Evolutionary conservation across 1,140 invertebrate genomes (phyloP).

Genomic region (Sycobia sp.): DNA sequence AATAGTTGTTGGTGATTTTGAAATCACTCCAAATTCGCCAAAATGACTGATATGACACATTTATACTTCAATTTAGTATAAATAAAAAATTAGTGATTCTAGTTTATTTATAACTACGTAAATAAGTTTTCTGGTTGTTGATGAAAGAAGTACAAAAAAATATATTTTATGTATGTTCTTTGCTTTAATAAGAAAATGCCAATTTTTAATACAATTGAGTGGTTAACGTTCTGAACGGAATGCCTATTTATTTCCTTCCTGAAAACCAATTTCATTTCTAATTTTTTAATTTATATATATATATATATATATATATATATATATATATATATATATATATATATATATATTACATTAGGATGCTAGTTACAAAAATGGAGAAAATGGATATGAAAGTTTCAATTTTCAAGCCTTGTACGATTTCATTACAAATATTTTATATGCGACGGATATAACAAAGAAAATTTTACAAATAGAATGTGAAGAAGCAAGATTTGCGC

Average conservation of each 20-base stretch:
- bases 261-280: background rate
- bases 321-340: too few relatives aligned
- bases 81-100: background rate
- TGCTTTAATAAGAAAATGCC: background rate
- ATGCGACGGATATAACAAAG: conserved; percentile 46
- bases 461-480: conserved; percentile 45
- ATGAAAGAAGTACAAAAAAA: conserved; percentile 10
- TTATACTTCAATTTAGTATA: conserved; percentile 6
- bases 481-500: conserved; percentile 50
- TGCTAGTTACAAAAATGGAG: conserved; percentile 14
- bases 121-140: background rate
- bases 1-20: background rate
- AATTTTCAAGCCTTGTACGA: conserved; percentile 42
- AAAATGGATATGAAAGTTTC: conserved; percentile 19
- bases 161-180: conserved; percentile 8
- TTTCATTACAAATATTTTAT: conserved; percentile 42
- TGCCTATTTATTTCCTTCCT: conserved; percentile 37
- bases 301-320: too few relatives aligned
- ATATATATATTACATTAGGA: conserved; percentile 31
- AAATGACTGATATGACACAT: conserved; percentile 4
- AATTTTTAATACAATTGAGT: conserved; percentile 24
- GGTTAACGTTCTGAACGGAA: conserved; percentile 30
- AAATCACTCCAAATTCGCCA: conserved; percentile 2
- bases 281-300: too few relatives aligned
- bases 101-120: background rate